Base-by-base conservation (phyloP, 2,888 invertebrate genomes). In the Mamestra brassicae region DNA sequence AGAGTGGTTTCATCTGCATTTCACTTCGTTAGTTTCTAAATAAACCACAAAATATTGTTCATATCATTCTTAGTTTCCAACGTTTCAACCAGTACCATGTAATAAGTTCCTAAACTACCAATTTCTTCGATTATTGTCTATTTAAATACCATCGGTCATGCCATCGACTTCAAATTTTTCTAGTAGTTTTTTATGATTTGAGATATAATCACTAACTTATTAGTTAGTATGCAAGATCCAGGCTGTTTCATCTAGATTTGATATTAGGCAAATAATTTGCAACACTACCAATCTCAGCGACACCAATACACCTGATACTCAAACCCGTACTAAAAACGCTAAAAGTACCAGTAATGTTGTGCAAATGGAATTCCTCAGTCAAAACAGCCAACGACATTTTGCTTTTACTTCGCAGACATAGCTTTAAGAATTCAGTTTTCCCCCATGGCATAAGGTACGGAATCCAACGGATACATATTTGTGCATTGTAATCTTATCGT, bases 401-500 rank as follows among this genome's bases (percentile, higher is more conserved):
- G 70, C 78, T 76, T 63, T 71, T 70, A 58, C 62, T 69, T 34
- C 13, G 42, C 69, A 54, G 64, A 15, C 45, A 67, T 73, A 61
- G 42, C 63, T 66, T 69, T 61, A 71, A 47, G 71, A 76, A 78
- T 76, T 74, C 26, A 34, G 81, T 82, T 85, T 85, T 83, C 57
- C n/a, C 57, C 80, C 68, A 71, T 81, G 67, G 60, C 81, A 81
- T 89, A 89, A 88, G 86, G 89, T 80, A 85, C 68, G 82, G 61
- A 88, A 79, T 89, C 84, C 86, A 78, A 79, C 82, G 76, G 74
- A 83, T 85, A 84, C 76, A 75, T 87, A 79, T 85, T 85, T 82
- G 81, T 81, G 75, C 70, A 87, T 88, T 85, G 87, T 85, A 89
- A 89, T 89, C 85, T 89, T 89, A 90, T 90, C 86, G 86, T 86